phyloP scores from a whole-genome alignment of 2,797 vertebrate genomes.

The Coracias cyanogaster region DNA sequence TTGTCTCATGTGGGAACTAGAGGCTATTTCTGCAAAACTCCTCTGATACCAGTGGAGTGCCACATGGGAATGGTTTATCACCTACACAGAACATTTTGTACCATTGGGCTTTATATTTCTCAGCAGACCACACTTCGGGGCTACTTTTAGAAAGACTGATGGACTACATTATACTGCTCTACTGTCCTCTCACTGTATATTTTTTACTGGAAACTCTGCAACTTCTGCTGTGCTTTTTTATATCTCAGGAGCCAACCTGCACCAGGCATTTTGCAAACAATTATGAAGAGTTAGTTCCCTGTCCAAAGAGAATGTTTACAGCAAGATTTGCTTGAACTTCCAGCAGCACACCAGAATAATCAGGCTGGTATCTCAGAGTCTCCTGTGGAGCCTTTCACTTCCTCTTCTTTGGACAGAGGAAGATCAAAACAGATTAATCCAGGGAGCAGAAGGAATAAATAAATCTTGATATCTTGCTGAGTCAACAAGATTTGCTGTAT shows the following conservation, averaged over 20 bases:
- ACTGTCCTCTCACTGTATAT: neutral
- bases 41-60: neutral
- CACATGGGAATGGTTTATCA: neutral
- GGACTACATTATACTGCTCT: neutral
- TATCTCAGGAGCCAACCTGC: neutral
- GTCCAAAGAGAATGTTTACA: neutral
- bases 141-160: conserved; percentile 10
- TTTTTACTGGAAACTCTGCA: neutral
- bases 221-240: neutral
- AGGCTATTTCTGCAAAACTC: conserved; percentile 9
- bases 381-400: neutral
- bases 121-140: neutral
- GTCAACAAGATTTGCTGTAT: neutral
- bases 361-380: neutral
- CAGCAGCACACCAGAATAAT: neutral
- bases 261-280: neutral
- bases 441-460: neutral
- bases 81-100: conserved; percentile 2
- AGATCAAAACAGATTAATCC: neutral
- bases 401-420: neutral
- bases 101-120: neutral
- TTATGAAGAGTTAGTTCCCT: neutral
- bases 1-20: neutral
- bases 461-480: neutral
- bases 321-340: neutral